Base-by-base conservation (phyloP, 2,888 invertebrate species). In the Lithophane ornitopus region DNA sequence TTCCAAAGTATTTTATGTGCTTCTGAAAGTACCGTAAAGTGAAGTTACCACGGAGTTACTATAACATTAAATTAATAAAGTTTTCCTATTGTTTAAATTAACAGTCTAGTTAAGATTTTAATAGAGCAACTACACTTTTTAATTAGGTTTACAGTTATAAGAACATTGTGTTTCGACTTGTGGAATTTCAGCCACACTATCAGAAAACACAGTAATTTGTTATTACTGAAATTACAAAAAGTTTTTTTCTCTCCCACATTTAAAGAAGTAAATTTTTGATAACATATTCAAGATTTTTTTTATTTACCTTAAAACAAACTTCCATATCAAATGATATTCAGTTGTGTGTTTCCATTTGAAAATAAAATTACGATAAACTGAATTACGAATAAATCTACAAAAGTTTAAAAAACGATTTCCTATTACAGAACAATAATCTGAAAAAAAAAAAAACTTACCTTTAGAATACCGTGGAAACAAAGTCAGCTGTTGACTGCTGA, bases 51-150 rank as follows among this genome's bases (percentile, higher is more conserved):
- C 22, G n/a, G 44, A 77, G 69, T 41, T 70, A 70, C 71, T 73
- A 72, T 77, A 74, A 80, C 75, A 84, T 80, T 76, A 82, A 85
- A 90, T 89, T 87, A 87, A 85, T 88, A 85, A 90, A 89, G 87
- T 88, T 88, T 78, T 46, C 56, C 67, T 65, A 78, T 82, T 82
- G 69, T 79, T 78, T 80, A n/a, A 76, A 28, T 72, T 70, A 76
- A 65, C 61, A 65, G 41, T n/a, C 61, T 54, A 26, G 52, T 71
- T 39, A 72, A 77, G 69, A 61, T 72, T 74, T 78, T 69, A 76
- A 74, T 76, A 39, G 41, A 46, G 59, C 7, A 71, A 63, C 9
- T 71, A 54, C 75, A 81, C 52, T 62, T 80, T 59, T 62, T 77
- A 41, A 74, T 76, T 54, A 34, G 11, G 28, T 63, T 70, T 26